These are phyloP conservation scores for Eulithis prunata DNA, from an alignment of 2,888 invertebrate genomes.

Conservation along the genomic window DNA sequence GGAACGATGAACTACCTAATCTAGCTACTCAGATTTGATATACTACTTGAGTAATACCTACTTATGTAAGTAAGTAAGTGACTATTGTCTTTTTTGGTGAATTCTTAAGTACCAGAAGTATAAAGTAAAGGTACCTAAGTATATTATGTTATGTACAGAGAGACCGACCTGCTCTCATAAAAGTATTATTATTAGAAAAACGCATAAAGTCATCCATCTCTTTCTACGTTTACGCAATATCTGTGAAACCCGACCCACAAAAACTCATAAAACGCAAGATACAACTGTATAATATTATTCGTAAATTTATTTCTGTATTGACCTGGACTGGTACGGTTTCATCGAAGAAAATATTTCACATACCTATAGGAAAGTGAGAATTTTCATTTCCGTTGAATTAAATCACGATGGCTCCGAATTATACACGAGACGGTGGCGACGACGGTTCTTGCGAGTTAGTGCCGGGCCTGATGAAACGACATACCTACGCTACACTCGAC, in stretches of 20 bases:
- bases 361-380: constrained; percentile 45
- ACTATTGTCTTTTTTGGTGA: no score
- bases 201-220: constrained; percentile 19
- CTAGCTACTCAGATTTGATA: no score
- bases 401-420: constrained; percentile 68
- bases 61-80: no score
- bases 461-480: constrained; percentile 76
- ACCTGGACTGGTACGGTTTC: constrained; percentile 20
- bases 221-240: constrained; percentile 25
- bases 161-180: constrained; percentile 4
- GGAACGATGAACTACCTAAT: no score
- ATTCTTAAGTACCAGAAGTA: no score
- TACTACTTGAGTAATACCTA: no score
- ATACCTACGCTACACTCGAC: constrained; percentile 65
- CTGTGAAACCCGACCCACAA: constrained; percentile 25
- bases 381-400: constrained; percentile 73
- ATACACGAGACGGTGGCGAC: constrained; percentile 70
- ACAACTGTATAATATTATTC: constrained; percentile 21
- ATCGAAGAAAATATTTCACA: constrained; percentile 12
- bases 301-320: constrained; percentile 24
- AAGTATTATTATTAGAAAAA: constrained; percentile 16
- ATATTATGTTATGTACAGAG: not conserved
- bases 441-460: constrained; percentile 66
- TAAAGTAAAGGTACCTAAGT: no score
- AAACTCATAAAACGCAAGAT: constrained; percentile 26